Base-by-base conservation (phyloP, 30 jellyfish, hydroid and myxozoan species). In the Mastigias papua region DNA sequence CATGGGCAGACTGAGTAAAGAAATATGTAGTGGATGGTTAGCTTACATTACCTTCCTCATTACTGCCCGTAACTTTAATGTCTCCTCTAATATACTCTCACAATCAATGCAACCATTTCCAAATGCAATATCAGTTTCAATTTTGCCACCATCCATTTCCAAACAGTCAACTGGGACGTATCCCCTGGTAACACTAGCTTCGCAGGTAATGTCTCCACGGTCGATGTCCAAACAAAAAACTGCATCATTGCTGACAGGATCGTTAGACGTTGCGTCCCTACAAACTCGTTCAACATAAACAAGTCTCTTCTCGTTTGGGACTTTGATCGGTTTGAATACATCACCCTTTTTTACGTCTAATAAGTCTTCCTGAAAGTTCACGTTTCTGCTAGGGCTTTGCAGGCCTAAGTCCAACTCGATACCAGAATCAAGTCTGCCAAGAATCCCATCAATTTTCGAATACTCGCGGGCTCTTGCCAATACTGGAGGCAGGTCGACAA, bases 401-500 rank as follows among this genome's bases (percentile, higher is more conserved):
- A 85, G 76, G 72, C 94, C 84, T 28, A 85, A 70, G 50, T 85
- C 94, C 62, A 85, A 73, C 33, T 85, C 94, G 29, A 85, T 85
- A 1, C 94, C 94, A 0, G 94, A 85, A 42, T 85, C 94, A 42
- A 85, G 87, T 23, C 94, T 28, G 66, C 94, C 94, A 10, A 85
- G 29, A 26, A 57, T 5, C 6, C 27, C 20, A 35, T 66, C 75
- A 19, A 19, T 34, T 62, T 79, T 79, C 75, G 79, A 79, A 79
- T 79, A 54, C 35, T 65, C 90, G 90, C 90, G 90, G 90, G 90
- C 90, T 79, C 72, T 37, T 71, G 49, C 75, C 23, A 57, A 33
- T 30, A 54, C 72, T 35, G 90, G 81, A 23, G 90, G 62, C 23
- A 27, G 26, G 75, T 66, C 81, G 63, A 48, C 71, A 33, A 79